Base-by-base conservation (phyloP, 2,113 vertebrate species). In the Castor canadensis region DNA sequence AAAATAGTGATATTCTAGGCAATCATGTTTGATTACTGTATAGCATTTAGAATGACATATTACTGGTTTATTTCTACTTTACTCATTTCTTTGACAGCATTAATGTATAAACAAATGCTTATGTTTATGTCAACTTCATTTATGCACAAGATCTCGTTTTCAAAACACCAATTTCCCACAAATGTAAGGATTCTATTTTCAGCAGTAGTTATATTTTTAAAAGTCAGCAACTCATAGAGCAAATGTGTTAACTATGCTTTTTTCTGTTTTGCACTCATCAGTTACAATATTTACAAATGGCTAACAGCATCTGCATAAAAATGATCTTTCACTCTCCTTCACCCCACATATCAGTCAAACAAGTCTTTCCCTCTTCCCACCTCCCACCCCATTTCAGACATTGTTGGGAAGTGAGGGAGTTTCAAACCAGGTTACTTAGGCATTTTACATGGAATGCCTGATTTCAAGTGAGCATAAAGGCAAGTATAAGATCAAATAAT, bases 121-220 rank as follows among this genome's bases (percentile, higher is more conserved):
- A 9, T n/a, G 75, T 49, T 95, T 92, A 87, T 47, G 80, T 92
- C 54, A 90, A 81, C 76, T 97, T 88, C 52, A 79, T 95, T 91
- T 95, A 98, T 97, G 98, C 97, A 98, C 98, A 98, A 91, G 87
- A 97, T 97, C 84, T 97, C 82, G 75, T 97, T 97, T 98, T 95
- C 24, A 86, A 94, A 97, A 96, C 98, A 98, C 98, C 96, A 87
- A 89, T 84, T 73, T 97, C 87, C 85, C 77, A 95, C 95, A 96
- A 98, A 94, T 98, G 98, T 98, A 98, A 80, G 52, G 98, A 98
- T 97, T 98, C 97, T 98, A 97, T 97, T 98, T 98, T 98, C 98
- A 98, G 98, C 98, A 98, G 98, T 98, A 98, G 98, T 97, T 98
- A 87, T 98, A 95, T 98, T 98, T 98, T 98, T 98, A 97, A 98